A percentile compares a stretch with the other conserved stretches of the same genome.
Conservation (phyloP, 2,113 vertebrate genomes). For the Macroglossus sobrinus region DNA sequence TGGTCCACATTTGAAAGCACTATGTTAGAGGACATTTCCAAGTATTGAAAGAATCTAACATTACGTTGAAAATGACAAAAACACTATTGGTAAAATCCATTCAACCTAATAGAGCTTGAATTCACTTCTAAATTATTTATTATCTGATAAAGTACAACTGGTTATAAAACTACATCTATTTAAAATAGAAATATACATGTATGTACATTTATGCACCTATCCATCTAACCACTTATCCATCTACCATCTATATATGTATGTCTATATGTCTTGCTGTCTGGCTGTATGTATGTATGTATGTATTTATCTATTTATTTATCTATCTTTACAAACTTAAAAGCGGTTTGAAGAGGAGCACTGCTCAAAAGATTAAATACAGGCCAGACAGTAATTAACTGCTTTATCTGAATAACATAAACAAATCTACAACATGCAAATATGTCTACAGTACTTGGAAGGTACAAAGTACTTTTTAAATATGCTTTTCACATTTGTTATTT, state of each 20-base stretch:
- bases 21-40: background rate
- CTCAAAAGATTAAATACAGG: background rate
- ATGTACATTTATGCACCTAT: background rate
- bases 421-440: background rate
- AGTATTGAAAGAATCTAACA: background rate
- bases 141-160: background rate
- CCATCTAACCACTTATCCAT: too few relatives aligned
- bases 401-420: background rate
- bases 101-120: background rate
- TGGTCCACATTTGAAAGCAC: background rate
- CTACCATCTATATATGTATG: background rate
- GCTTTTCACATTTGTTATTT: background rate
- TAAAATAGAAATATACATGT: background rate
- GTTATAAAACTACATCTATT: background rate
- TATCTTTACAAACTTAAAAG: background rate
- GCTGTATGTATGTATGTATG: background rate
- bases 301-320: background rate
- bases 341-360: background rate
- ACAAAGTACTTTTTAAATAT: background rate
- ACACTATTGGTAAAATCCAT: background rate
- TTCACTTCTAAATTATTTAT: constrained; percentile 6
- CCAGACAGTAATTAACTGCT: background rate
- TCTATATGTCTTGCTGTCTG: background rate
- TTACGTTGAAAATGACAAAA: background rate
- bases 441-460: background rate